Percentiles rank a stretch among this genome's conserved stretches.
phyloP scores from a whole-genome alignment of 2,888 invertebrate genomes.

The Ichneumoninae sp. region DNA sequence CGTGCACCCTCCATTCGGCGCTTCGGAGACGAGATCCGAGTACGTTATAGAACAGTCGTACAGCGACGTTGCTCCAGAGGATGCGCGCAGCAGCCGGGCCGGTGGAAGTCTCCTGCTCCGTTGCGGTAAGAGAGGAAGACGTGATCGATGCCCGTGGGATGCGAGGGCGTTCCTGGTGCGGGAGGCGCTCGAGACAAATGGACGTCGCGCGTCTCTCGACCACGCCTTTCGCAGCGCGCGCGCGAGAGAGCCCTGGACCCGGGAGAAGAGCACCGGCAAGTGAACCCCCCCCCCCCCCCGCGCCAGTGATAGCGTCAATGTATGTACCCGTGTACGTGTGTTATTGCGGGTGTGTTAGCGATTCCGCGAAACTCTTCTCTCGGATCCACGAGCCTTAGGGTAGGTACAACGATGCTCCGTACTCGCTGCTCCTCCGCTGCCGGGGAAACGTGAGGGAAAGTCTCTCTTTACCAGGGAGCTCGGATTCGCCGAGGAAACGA shows the following conservation, averaged over 20 bases:
- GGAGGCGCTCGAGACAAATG: slow-evolving; percentile 85
- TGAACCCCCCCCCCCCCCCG: slow-evolving; percentile 34
- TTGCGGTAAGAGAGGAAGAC: slow-evolving; percentile 79
- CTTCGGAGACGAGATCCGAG: slow-evolving; percentile 1
- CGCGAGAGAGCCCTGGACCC: slow-evolving; percentile 74
- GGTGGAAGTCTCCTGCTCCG: slow-evolving; percentile 40
- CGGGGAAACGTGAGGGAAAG: slow-evolving; percentile 39
- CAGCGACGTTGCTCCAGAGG: slow-evolving; percentile 46
- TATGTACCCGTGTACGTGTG: slow-evolving; percentile 11
- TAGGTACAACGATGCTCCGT: slow-evolving; percentile 27
- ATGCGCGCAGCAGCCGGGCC: slow-evolving; percentile 45
- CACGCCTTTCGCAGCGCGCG: slow-evolving; percentile 77
- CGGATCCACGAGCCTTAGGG: slow-evolving; percentile 9
- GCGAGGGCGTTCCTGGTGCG: slow-evolving; percentile 84
- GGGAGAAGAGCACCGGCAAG: slow-evolving; percentile 68
- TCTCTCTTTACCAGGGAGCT: slow-evolving; percentile 36
- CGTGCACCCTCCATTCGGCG: neutral
- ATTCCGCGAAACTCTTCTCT: slow-evolving; percentile 39
- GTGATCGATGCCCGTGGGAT: slow-evolving; percentile 85
- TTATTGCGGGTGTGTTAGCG: neutral
- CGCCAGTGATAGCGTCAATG: slow-evolving; percentile 50
- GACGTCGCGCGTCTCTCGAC: slow-evolving; percentile 85
- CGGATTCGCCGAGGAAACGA: slow-evolving; percentile 49
- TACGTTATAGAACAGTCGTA: slow-evolving; percentile 12
- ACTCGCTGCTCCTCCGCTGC: neutral